Evolutionary conservation across 2,797 vertebrate species (phyloP), one percentile per base, ranked within the genome.

Genomic region (Lemur catta): DNA sequence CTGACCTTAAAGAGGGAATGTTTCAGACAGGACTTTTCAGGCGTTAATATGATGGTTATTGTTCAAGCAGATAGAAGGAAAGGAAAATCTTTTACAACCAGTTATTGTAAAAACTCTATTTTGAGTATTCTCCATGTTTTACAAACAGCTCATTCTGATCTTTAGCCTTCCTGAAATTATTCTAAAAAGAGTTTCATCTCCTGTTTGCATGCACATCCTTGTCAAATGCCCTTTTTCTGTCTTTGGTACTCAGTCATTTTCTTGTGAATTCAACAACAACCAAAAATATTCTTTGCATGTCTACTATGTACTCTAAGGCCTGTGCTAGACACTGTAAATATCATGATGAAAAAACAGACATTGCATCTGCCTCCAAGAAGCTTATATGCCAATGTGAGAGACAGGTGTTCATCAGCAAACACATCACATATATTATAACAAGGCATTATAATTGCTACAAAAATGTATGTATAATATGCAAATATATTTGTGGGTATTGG

Each of bases 1-100:
- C 33, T 92, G 72, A 81, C 13, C 92, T 89, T 89, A 79, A 89
- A 91, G 75, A 76, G 30, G 72, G 59, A 59, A 94, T 18, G 41
- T 85, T 93, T 55, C 24, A 84, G 59, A 50, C 20, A 84, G 59
- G 28, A 75, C 33, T 96, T 84, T 38, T 69, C 48, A 43, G 63
- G 46, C 89, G 46, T 88, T 89, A 96, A 59, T 38, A 57, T 78
- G 43, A 87, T 81, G 55, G 9, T 48, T 85, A 52, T 80, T 94
- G 50, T 52, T 75, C n/a, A 92, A 91, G 55, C 46, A 69, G 35
- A 75, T 24, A 61, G 46, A 92, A 61, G 17, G 22, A 84, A 85
- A 50, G 52, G 15, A 75, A 76, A 82, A 52, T 22, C n/a, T 71
- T 82, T 90, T 84, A 5, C 67, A 50, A 52, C 14, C 26, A 18